Conservation (phyloP, 2,113 vertebrate species). For the Lamprotornis superbus region DNA sequence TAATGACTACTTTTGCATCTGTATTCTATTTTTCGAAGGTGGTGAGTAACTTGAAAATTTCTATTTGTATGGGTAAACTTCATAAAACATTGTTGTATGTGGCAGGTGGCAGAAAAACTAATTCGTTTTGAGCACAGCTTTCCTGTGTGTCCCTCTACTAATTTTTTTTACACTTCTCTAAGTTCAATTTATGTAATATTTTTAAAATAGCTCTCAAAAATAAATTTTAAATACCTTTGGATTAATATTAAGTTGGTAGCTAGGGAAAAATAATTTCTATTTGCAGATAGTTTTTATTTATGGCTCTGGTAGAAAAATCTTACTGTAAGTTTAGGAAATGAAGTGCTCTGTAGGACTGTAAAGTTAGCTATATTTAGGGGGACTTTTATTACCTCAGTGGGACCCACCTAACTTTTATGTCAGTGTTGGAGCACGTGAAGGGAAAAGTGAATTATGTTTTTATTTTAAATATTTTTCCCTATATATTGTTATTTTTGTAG, state of each 20-base stretch:
- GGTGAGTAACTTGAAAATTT: slow-evolving; percentile 61
- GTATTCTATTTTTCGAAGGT: slow-evolving; percentile 68
- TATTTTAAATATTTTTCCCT: slow-evolving; percentile 50
- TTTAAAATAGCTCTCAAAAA: background rate
- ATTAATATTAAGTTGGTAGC: slow-evolving; percentile 53
- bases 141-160: background rate
- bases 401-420: slow-evolving; percentile 15
- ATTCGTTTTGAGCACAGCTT: slow-evolving; percentile 51
- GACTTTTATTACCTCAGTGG: slow-evolving; percentile 26
- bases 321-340: slow-evolving; percentile 55
- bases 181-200: background rate
- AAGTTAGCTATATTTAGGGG: background rate
- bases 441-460: slow-evolving; percentile 31
- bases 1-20: slow-evolving; percentile 53
- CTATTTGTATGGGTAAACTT: slow-evolving; percentile 51
- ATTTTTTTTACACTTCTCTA: background rate
- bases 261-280: slow-evolving; percentile 58
- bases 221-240: background rate
- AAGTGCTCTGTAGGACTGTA: slow-evolving; percentile 46
- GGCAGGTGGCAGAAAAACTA: slow-evolving; percentile 27
- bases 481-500: slow-evolving; percentile 49
- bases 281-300: slow-evolving; percentile 16
- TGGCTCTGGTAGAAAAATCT: slow-evolving; percentile 14
- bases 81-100: slow-evolving; percentile 37
- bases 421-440: slow-evolving; percentile 9